These are phyloP conservation scores for Mactromeris polynyma DNA, from an alignment of 2,888 invertebrate genomes.

Conservation along the genomic window DNA sequence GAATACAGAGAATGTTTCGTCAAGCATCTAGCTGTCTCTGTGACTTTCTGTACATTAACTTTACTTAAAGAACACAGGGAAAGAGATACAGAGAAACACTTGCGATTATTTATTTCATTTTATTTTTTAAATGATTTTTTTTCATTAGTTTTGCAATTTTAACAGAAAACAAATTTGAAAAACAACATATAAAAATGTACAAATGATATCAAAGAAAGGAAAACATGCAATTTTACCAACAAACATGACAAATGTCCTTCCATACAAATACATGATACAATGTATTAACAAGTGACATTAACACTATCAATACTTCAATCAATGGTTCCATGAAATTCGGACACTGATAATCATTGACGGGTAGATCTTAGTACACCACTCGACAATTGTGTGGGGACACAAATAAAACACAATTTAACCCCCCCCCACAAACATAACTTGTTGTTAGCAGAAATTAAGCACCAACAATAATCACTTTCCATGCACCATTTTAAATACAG, in stretches of 20 bases:
- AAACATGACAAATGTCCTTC: background rate
- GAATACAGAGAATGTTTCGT: background rate
- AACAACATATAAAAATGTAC: constrained; percentile 16
- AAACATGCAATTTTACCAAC: background rate
- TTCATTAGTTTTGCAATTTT: constrained; percentile 14
- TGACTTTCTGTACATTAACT: constrained; percentile 12
- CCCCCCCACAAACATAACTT: background rate
- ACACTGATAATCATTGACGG: background rate
- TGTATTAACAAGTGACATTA: background rate
- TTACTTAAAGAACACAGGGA: constrained; percentile 30
- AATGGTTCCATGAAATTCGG: background rate
- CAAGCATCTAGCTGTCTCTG: background rate
- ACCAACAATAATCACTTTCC: background rate
- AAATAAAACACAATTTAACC: background rate
- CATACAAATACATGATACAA: background rate
- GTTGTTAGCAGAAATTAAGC: background rate
- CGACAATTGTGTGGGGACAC: no score
- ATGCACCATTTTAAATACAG: background rate
- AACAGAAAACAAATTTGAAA: constrained; percentile 23
- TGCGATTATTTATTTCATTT: constrained; percentile 37
- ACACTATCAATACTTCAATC: background rate
- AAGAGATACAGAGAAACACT: constrained; percentile 51
- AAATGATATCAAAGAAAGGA: constrained; percentile 20
- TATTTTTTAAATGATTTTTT: constrained; percentile 24
- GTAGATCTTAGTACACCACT: no score